phyloP scores from a whole-genome alignment of 2,888 invertebrate species.

The Tipula lateralis region DNA sequence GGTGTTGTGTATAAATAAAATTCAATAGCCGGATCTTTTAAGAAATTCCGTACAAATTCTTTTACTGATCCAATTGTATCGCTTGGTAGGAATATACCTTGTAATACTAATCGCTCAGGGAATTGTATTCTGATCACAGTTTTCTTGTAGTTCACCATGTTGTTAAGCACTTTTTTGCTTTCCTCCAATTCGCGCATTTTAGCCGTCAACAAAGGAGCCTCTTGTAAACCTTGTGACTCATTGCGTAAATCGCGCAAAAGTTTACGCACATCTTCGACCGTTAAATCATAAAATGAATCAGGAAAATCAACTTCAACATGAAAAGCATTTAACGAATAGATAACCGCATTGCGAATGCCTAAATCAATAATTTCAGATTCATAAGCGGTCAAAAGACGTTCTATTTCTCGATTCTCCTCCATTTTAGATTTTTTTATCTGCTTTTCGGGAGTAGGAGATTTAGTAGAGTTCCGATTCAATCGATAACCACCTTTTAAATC shows the following conservation, averaged over 20 bases:
- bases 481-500: slow-evolving; percentile 3
- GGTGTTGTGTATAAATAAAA: slow-evolving; percentile 83
- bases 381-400: slow-evolving; percentile 30
- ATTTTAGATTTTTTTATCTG: not conserved
- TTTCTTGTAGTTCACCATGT: slow-evolving; percentile 65
- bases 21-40: slow-evolving; percentile 58
- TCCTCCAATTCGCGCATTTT: slow-evolving; percentile 58
- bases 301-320: slow-evolving; percentile 63
- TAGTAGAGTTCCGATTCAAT: not conserved
- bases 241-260: slow-evolving; percentile 70
- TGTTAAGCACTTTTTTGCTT: slow-evolving; percentile 53
- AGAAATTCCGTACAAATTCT: slow-evolving; percentile 67
- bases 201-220: slow-evolving; percentile 67
- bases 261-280: slow-evolving; percentile 72
- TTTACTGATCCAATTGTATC: slow-evolving; percentile 67
- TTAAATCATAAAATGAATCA: slow-evolving; percentile 85
- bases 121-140: slow-evolving; percentile 81
- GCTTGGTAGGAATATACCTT: slow-evolving; percentile 74
- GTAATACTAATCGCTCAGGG: slow-evolving; percentile 78
- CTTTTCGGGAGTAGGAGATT: not conserved
- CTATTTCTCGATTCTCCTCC: not conserved
- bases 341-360: slow-evolving; percentile 68
- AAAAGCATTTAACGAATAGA: slow-evolving; percentile 58
- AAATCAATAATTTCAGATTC: slow-evolving; percentile 52
- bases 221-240: slow-evolving; percentile 59